These are phyloP conservation scores for Eubucco bourcierii DNA, from an alignment of 2,113 vertebrate species.

Conservation along the genomic window DNA sequence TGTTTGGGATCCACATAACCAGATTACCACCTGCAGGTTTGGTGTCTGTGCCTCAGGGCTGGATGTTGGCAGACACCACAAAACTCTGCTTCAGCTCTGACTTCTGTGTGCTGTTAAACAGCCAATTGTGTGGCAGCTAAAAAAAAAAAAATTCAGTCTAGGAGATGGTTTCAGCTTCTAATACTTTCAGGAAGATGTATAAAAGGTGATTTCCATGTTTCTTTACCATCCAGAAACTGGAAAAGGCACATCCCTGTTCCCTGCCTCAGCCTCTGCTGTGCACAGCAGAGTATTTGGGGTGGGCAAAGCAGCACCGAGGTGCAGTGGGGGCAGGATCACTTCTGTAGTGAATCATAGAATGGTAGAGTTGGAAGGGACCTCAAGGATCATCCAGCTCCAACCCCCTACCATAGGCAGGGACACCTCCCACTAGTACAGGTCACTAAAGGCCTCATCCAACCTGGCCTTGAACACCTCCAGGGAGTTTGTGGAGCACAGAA, in stretches of 20 bases:
- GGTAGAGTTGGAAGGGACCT: too few relatives aligned
- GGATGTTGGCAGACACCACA: not conserved
- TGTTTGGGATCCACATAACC: not conserved
- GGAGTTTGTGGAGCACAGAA: too few relatives aligned
- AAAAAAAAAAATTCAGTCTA: not conserved
- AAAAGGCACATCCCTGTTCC: not conserved
- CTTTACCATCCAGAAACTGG: not conserved
- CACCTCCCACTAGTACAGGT: too few relatives aligned
- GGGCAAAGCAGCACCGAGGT: not conserved
- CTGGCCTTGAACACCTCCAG: too few relatives aligned
- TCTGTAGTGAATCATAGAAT: not conserved
- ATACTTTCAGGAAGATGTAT: not conserved
- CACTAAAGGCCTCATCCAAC: too few relatives aligned
- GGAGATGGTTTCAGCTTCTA: not conserved
- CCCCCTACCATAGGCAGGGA: too few relatives aligned
- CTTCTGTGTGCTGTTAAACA: not conserved
- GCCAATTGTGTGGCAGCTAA: not conserved
- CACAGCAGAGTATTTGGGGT: not conserved
- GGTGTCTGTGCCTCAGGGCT: not conserved
- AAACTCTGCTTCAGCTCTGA: not conserved
- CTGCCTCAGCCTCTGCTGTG: accelerated
- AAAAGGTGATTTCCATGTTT: not conserved
- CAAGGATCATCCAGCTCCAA: too few relatives aligned
- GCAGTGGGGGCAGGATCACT: accelerated
- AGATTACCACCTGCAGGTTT: not conserved